Base-by-base conservation (phyloP, 2,113 vertebrate species). In the Lampris megalopsis region DNA sequence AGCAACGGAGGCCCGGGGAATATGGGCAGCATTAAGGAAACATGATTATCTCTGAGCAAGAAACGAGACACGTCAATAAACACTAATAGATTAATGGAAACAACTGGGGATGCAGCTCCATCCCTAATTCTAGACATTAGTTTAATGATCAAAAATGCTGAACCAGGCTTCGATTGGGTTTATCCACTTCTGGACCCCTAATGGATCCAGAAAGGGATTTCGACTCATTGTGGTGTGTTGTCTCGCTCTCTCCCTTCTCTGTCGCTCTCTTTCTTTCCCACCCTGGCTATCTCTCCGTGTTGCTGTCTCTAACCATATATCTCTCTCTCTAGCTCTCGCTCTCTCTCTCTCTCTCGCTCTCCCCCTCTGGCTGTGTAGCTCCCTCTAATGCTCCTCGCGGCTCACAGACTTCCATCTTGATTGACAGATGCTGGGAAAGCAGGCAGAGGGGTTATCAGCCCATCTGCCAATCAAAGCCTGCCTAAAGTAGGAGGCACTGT, bases 71-170 rank as follows among this genome's bases (percentile, higher is more conserved):
- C 89, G 86, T 91, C 90, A 88, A 92, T 93, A 82, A 83, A 86
- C 67, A 36, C 80, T 80, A 84, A 90, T 86, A 75, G 80, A 91
- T 90, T 77, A 84, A 88, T 84, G 85, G 79, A 85, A 79, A 88
- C 84, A 73, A 77, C 54, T 0, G 71, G 75, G 80, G 67, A 73
- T 52, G 58, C 65, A 64, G 74, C 77, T 75, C 77, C 67, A 66
- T 76, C 70, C 41, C 47, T 87, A 88, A 90, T 88, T 86, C 86
- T 76, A 77, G 80, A 73, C 82, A 90, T 89, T 90, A 88, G 81
- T 87, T 91, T 86, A 90, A 90, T 91, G 79, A 90, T 83, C 80
- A 87, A 77, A 85, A 89, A 87, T 72, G 89, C 90, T 88, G 89
- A 91, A 85, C 68, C 86, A 82, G 77, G 43, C 63, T 79, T 81